Evolutionary conservation across 2,113 vertebrate species (phyloP).

Genomic region (Triplophysa dalaica): DNA sequence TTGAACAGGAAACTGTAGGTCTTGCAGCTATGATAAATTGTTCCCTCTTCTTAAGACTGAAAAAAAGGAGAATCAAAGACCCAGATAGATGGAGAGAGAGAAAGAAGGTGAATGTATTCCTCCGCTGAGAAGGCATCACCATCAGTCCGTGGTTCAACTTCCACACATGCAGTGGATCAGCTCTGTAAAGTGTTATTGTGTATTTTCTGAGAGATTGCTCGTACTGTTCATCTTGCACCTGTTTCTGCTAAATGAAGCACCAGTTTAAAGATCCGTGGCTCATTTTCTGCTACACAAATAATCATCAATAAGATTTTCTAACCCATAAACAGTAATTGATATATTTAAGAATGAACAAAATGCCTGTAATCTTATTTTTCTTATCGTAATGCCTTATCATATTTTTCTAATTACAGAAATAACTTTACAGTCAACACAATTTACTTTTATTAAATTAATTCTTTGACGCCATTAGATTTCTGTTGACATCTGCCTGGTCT

Average conservation of each 20-base stretch:
- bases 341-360: too few relatives aligned
- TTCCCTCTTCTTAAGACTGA: conserved; percentile 2
- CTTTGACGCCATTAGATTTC: too few relatives aligned
- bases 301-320: background rate
- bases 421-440: too few relatives aligned
- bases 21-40: conserved; percentile 31
- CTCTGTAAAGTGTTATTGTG: background rate
- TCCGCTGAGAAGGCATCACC: conserved; percentile 23
- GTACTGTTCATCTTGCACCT: background rate
- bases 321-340: too few relatives aligned
- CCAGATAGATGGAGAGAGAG: conserved; percentile 18
- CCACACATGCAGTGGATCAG: background rate
- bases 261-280: background rate
- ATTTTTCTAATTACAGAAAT: too few relatives aligned
- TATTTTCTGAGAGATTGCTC: background rate
- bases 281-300: background rate
- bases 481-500: too few relatives aligned
- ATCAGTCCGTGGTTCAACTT: conserved; percentile 20
- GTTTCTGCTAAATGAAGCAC: background rate
- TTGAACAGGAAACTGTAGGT: conserved; percentile 26
- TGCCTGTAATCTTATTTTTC: too few relatives aligned
- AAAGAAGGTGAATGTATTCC: conserved; percentile 11
- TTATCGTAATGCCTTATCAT: too few relatives aligned
- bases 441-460: too few relatives aligned
- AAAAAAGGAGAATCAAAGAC: conserved; percentile 10